Conservation (phyloP, 2,113 vertebrate species). For the Acanthochromis polyacanthus region DNA sequence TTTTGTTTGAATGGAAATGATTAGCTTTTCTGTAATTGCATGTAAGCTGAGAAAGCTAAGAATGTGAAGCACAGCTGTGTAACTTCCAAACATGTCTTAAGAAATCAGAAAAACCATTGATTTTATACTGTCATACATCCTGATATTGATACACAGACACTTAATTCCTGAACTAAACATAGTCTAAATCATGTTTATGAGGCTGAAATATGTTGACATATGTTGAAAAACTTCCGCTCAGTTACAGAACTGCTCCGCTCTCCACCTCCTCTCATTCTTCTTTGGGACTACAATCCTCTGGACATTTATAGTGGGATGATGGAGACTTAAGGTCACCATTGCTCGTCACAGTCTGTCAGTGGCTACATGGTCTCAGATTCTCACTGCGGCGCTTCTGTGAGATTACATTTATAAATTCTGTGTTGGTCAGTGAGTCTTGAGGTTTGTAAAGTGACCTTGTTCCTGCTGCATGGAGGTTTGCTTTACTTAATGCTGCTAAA, state of each 20-base stretch:
- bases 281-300: constrained; percentile 21
- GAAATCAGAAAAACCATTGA: no score
- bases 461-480: neutral
- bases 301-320: constrained; percentile 24
- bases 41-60: neutral
- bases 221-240: no score
- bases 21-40: neutral
- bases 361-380: constrained; percentile 40
- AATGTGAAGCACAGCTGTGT: no score
- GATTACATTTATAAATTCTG: constrained; percentile 39
- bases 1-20: neutral
- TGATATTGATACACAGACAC: no score
- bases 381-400: constrained; percentile 11
- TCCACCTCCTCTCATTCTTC: neutral
- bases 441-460: constrained; percentile 23
- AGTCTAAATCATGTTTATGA: no score
- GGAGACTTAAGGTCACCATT: constrained; percentile 28
- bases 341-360: constrained; percentile 11
- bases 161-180: no score
- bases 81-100: no score
- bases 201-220: no score
- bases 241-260: no score
- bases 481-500: neutral
- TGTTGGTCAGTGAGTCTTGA: constrained; percentile 31
- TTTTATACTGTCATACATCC: no score